Conservation (phyloP, 2,888 invertebrate species). For the Frankliniella fusca region DNA sequence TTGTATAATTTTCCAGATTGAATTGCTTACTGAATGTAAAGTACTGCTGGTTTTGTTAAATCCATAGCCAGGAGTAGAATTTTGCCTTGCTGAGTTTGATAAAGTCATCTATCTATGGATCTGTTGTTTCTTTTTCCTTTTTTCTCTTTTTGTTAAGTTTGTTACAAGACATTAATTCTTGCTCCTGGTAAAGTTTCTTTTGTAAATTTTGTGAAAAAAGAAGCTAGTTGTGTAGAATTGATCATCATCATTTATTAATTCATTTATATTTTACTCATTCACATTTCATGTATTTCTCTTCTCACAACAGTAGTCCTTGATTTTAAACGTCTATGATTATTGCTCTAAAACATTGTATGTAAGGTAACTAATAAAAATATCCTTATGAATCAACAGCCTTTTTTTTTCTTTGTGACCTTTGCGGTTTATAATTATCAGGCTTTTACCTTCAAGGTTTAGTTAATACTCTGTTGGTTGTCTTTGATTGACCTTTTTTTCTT, state of each 20-base stretch:
- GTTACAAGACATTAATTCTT: conserved; percentile 1
- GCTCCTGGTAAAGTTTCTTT: conserved; percentile 18
- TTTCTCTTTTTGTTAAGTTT: conserved; percentile 23
- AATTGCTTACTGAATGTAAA: conserved; percentile 14
- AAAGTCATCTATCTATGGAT: conserved; percentile 23
- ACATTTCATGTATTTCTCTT: conserved; percentile 25
- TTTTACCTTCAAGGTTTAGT: neutral
- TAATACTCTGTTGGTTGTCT: neutral
- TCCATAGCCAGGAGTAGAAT: conserved; percentile 13
- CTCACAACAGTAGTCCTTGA: conserved; percentile 26
- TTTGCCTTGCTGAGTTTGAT: conserved; percentile 4
- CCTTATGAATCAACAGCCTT: neutral
- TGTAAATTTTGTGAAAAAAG: conserved; percentile 25
- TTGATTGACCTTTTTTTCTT: neutral
- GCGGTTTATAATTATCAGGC: neutral
- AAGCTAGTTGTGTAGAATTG: conserved; percentile 25
- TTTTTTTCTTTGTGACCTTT: neutral
- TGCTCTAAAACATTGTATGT: conserved; percentile 25
- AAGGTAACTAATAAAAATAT: conserved; percentile 27
- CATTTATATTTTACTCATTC: conserved; percentile 27
- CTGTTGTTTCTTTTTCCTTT: conserved; percentile 14
- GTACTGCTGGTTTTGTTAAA: conserved; percentile 22
- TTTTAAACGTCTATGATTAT: conserved; percentile 27
- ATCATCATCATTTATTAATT: conserved; percentile 27
- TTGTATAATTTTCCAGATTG: conserved; percentile 23